Evolutionary conservation across 2,888 invertebrate genomes (phyloP), one percentile per base, ranked within the genome.

Genomic region (Euspilapteryx auroguttella): DNA sequence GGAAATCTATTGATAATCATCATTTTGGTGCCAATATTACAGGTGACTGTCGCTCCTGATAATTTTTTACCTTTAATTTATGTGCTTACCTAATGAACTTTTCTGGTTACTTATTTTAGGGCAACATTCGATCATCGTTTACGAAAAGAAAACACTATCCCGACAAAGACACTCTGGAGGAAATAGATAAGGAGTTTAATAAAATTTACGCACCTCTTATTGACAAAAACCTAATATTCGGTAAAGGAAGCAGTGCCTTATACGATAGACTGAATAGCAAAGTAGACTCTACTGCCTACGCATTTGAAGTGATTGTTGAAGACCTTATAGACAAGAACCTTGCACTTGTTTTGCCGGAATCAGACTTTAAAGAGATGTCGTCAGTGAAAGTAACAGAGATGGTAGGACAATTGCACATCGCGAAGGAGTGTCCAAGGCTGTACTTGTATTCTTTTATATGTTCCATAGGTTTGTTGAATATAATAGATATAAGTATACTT

Each of bases 101-200:
- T n/a, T n/a, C n/a, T n/a, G n/a, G n/a, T 21, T 8, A 13, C 13
- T 21, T 6, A 15, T 31, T 31, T 20, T 24, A 31, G 31, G 27
- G 31, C 7, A 31, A 24, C 10, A 27, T 31, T 13, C 24, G 31
- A 12, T 27, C 31, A 5, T 9, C 24, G 8, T 27, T 27, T 10
- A 31, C 27, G 3, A 31, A 31, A 14, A 27, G 20, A 13, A 26
- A 23, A 9, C 17, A 13, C 13, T 27, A 31, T 12, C 24, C 15
- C 0, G 21, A 27, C 8, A 24, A 27, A 14, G 11, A 27, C 14
- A 27, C 31, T 3, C 24, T 31, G 24, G 14, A 27, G 12, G 4
- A 11, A 9, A 10, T 31, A 6, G 23, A 30, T 14, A 9, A 21
- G 17, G 8, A 13, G 3, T 12, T 23, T n/a, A 12, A 6, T 3